Evolutionary conservation across 2,113 vertebrate species (phyloP), one percentile per base, ranked within the genome.

Genomic region (Solenodon paradoxus): DNA sequence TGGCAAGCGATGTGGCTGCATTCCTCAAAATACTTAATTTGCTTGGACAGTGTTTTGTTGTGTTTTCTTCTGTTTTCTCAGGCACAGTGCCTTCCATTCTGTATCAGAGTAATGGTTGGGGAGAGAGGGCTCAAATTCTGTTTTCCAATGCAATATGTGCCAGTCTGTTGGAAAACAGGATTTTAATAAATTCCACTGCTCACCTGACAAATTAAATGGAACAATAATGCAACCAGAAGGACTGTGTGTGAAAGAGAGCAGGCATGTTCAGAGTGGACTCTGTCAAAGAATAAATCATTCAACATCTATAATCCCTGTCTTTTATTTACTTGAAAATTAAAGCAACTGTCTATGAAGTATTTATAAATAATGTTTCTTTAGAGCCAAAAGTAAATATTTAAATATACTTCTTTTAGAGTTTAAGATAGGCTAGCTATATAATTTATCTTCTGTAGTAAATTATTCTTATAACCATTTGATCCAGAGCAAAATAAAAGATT

Each of bases 11-110:
- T 8, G 66, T 22, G n/a, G 30, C 30, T 82, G 19, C 30, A 47
- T 89, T 95, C 69, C 53, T 96, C 72, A 94, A 90, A 88, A 88
- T 92, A 55, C 45, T 94, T 93, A 42, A 35, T 88, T 90, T 94
- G 69, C 69, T 82, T 84, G 59, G 82, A 85, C 87, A 26, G 32
- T 55, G 6, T 85, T 92, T 82, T 92, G 94, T 75, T 95, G 82
- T 81, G 63, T 83, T 95, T 13, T 83, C 4, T 61, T 90, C 32
- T 80, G 13, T 94, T 96, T 97, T 88, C 53, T 82, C 55, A 82
- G 88, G 94, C 88, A 90, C 19, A 59, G 40, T 78, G n/a, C 80
- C 86, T 96, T 88, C 68, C 64, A 66, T 57, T 81, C 74, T 35
- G 10, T 91, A 45, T 83, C 53, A 92, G 28, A 83, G 88, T 91